Evolutionary conservation across 2,888 invertebrate species (phyloP), one percentile per base, ranked within the genome.

Genomic region (Eristalis tenax): DNA sequence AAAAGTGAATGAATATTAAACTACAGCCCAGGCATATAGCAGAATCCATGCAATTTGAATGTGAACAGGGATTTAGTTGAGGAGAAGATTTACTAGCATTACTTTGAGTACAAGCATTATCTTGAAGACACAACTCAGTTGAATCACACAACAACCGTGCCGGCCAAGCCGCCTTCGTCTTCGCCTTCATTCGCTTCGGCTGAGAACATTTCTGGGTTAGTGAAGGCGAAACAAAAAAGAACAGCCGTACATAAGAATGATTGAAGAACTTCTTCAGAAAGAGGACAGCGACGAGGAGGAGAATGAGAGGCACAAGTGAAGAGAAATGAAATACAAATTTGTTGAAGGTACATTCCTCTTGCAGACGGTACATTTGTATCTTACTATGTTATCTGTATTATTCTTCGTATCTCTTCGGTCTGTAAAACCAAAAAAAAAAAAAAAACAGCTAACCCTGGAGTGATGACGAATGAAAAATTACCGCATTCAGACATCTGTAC

Each of bases 141-240:
- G 43, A 50, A 50, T 50, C 84, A 22, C 50, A 43, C 68, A 28
- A 50, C 28, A 26, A 35, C 28, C 70, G 43, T 43, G 18, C 26
- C 15, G 26, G 1, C 2, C 3, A 3, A 8, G 50, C 56, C 11
- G 22, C 26, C 57, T 70, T 61, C n/a, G 38, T 40, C 69, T 56
- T 61, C n/a, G 38, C 32, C 69, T 56, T 3, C 11, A 13, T 50
- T 65, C 68, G 85, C 78, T 82, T 78, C 82, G 78, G 59, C 82
- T 86, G 78, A 82, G 82, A 86, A 79, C 70, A 28, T 82, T 82
- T 86, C 68, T 82, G 78, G 86, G 86, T 86, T 82, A 71, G 73
- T 59, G 50, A 50, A 78, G n/a, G n/a, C 40, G n/a, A 23, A 22
- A 66, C 11, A 63, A 50, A 13, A 57, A 76, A 63, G n/a, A 32